Evolutionary conservation across 2,797 vertebrate genomes (phyloP).

Genomic region (Microcaecilia unicolor): DNA sequence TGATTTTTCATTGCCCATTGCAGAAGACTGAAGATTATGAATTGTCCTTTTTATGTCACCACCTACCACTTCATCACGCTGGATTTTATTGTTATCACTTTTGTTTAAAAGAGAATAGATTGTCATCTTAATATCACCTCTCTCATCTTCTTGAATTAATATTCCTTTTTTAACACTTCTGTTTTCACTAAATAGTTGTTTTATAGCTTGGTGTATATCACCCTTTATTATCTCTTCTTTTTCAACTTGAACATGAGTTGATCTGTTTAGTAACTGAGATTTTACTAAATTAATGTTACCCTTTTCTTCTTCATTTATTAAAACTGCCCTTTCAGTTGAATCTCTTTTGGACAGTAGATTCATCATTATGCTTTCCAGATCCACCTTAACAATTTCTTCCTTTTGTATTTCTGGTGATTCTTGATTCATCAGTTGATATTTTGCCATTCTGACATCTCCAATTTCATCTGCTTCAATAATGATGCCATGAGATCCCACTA

Average conservation of each 20-base stretch:
- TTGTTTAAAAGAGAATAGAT: slow-evolving; percentile 84
- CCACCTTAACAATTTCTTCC: slow-evolving; percentile 74
- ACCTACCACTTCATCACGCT: slow-evolving; percentile 65
- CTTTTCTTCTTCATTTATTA: slow-evolving; percentile 75
- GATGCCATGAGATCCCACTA: slow-evolving; percentile 76
- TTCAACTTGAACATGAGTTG: slow-evolving; percentile 50
- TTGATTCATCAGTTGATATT: slow-evolving; percentile 84
- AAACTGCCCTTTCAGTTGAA: slow-evolving; percentile 50
- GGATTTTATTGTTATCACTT: slow-evolving; percentile 36
- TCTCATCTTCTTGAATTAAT: slow-evolving; percentile 87
- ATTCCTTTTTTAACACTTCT: slow-evolving; percentile 68
- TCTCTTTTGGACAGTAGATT: slow-evolving; percentile 70
- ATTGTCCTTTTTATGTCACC: slow-evolving; percentile 75
- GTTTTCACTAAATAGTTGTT: slow-evolving; percentile 61
- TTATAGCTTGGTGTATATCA: slow-evolving; percentile 77
- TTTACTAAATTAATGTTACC: slow-evolving; percentile 74
- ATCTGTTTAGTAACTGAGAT: slow-evolving; percentile 70
- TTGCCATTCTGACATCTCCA: slow-evolving; percentile 85
- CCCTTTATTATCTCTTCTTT: slow-evolving; percentile 75
- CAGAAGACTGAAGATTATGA: slow-evolving; percentile 60
- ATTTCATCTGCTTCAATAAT: slow-evolving; percentile 84
- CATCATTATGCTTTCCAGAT: slow-evolving; percentile 81
- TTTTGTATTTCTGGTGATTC: slow-evolving; percentile 77
- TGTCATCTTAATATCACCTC: slow-evolving; percentile 82
- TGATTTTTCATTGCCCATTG: slow-evolving; percentile 42